Evolutionary conservation across 2,113 vertebrate species (phyloP).

Genomic region (Vombatus ursinus): DNA sequence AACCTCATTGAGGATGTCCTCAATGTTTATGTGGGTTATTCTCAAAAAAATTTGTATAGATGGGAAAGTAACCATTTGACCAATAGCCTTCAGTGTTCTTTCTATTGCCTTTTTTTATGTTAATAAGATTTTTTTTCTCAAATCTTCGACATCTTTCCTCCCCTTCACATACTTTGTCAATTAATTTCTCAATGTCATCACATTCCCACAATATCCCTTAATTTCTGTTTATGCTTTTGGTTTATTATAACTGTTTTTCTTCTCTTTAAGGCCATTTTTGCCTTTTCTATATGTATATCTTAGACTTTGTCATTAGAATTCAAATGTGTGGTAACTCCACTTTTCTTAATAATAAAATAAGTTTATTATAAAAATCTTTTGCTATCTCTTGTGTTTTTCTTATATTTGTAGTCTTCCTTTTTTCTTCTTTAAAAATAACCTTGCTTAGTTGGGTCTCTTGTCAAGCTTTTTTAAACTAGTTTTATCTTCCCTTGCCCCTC

Average conservation of each 20-base stretch:
- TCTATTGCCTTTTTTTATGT: not conserved
- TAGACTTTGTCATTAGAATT: not conserved
- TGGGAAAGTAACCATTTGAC: not conserved
- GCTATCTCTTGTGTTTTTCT: not conserved
- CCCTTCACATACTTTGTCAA: not conserved
- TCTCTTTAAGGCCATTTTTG: not conserved
- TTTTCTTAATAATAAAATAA: not conserved
- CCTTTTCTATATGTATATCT: not conserved
- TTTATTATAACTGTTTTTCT: not conserved
- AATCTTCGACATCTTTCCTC: not conserved
- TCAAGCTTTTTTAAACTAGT: not conserved
- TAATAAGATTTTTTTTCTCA: not conserved
- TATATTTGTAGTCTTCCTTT: not conserved
- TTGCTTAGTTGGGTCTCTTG: not conserved
- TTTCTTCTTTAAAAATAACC: not conserved
- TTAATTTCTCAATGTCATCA: not conserved
- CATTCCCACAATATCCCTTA: not conserved
- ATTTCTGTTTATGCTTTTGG: not conserved
- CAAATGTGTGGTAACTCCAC: not conserved
- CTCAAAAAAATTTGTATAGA: not conserved
- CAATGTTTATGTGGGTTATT: not conserved
- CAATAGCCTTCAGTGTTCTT: not conserved
- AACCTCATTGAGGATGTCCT: not conserved
- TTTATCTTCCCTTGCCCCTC: not conserved
- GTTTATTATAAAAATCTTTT: not conserved